These are phyloP conservation scores for Chromis chromis DNA, from an alignment of 2,797 vertebrate genomes.

Conservation along the genomic window DNA sequence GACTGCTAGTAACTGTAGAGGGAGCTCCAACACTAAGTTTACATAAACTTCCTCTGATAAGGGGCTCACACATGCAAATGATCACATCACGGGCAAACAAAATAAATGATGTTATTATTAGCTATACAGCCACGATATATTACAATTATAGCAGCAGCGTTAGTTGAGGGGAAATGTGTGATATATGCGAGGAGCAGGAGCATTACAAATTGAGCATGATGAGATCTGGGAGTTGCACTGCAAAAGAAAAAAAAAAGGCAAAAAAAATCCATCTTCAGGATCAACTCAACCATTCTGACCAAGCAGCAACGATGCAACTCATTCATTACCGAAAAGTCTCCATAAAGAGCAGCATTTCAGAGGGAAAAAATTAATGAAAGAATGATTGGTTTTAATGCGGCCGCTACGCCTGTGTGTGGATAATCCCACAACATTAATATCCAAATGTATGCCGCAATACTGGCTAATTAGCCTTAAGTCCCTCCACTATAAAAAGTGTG, in stretches of 20 bases:
- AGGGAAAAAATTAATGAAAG: slow-evolving; percentile 69
- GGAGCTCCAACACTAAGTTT: slow-evolving; percentile 89
- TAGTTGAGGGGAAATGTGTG: slow-evolving; percentile 69
- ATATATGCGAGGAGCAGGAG: slow-evolving; percentile 64
- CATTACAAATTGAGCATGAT: slow-evolving; percentile 72
- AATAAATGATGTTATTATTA: slow-evolving; percentile 85
- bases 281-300: slow-evolving; percentile 52
- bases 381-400: slow-evolving; percentile 80
- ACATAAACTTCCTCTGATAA: slow-evolving; percentile 82
- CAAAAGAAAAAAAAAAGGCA: slow-evolving; percentile 54
- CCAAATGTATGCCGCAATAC: slow-evolving; percentile 81
- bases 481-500: slow-evolving; percentile 78
- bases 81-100: slow-evolving; percentile 77
- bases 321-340: slow-evolving; percentile 68
- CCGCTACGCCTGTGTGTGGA: slow-evolving; percentile 75
- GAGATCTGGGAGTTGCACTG: slow-evolving; percentile 63
- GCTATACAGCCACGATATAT: slow-evolving; percentile 76
- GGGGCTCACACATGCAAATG: slow-evolving; percentile 82
- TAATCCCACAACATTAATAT: slow-evolving; percentile 84
- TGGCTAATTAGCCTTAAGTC: slow-evolving; percentile 82
- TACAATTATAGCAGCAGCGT: slow-evolving; percentile 76
- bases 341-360: slow-evolving; percentile 62
- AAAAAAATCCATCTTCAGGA: slow-evolving; percentile 65
- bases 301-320: slow-evolving; percentile 47
- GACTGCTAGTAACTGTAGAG: slow-evolving; percentile 83